Base-by-base conservation (phyloP, 1,140 invertebrate species). In the Anoplolepis gracilipes region DNA sequence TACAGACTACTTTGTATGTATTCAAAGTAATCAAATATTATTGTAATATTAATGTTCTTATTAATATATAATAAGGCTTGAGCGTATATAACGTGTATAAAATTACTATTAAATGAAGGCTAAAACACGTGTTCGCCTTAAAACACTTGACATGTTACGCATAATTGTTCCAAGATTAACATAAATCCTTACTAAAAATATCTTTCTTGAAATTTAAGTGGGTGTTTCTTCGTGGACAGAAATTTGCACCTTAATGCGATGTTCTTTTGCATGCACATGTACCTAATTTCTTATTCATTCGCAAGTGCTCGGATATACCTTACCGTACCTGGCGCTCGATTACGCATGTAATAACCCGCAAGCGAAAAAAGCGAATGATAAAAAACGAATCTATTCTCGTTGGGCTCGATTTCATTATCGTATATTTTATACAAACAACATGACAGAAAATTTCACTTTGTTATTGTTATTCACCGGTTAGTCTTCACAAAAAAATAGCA, bases 201-300 rank as follows among this genome's bases (percentile, higher is more conserved):
- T 82, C 36, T 82, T 61, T 59, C 33, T 73, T 33, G 19, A 39
- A 42, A 13, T 81, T 81, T 72, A 81, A 81, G 65, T 82, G 39
- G 53, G 36, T 82, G 78, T 73, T 82, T 72, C 53, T 22, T 59
- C n/a, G 39, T 36, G 3, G 28, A 72, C 65, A 72, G 25, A 62
- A 82, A 82, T 82, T 82, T 82, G 67, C 78, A 82, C 78, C 13
- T 82, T 82, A 82, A 82, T 82, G 78, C 16, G 46, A n/a, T 72
- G 53, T 82, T 61, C 78, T 73, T 82, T 73, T 72, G 78, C 78
- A 82, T 82, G 22, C 67, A 73, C 78, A 57, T 46, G 67, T 73
- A 73, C 55, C 78, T 82, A 73, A 82, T 82, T 82, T 82, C 67
- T 82, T 82, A 82, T 82, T 72, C 78, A 82, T 82, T 82, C 78